Evolutionary conservation across 2,797 vertebrate genomes (phyloP), one percentile per base, ranked within the genome.

Genomic region (Pyrrhura leucotis): DNA sequence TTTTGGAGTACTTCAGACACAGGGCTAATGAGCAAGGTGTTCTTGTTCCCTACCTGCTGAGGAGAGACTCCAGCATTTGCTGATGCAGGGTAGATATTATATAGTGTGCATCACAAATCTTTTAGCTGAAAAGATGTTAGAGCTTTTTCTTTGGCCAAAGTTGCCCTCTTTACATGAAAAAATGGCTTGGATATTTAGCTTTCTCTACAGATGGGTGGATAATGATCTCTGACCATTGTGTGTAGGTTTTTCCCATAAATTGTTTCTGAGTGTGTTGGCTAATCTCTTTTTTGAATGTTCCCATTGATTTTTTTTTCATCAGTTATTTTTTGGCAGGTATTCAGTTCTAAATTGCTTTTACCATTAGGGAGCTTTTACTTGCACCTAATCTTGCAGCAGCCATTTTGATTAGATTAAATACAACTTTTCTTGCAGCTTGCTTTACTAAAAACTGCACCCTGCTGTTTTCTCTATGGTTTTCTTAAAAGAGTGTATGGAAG

Each of bases 321-420:
- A 73, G 85, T 86, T 91, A 93, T 96, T 85, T 94, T 93, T 95
- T 96, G 94, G 94, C 95, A 93, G 89, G 85, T 73, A 54, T 94
- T 96, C 92, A 93, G 85, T 86, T 92, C 89, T 90, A 94, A 97
- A 97, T 96, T 94, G 88, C 92, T 96, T 92, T 96, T 94, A 93
- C 89, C 94, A 91, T 96, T 91, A 96, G 92, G 75, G 91, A 95
- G 95, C 89, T 95, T 96, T 92, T 76, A 75, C 66, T 92, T 95
- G 90, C 72, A 85, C 91, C 90, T 96, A 91, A 92, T 95, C 93
- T 94, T 87, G 19, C 59, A 85, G 82, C 85, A 95, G 90, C 87
- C 95, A 96, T 96, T 96, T 94, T 91, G 81, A 85, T 92, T 83
- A 85, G 85, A 88, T 96, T 95, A 86, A 89, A 91, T 88, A 33